Base-by-base conservation (phyloP, 2,113 vertebrate species). In the Salvelinus fontinalis region DNA sequence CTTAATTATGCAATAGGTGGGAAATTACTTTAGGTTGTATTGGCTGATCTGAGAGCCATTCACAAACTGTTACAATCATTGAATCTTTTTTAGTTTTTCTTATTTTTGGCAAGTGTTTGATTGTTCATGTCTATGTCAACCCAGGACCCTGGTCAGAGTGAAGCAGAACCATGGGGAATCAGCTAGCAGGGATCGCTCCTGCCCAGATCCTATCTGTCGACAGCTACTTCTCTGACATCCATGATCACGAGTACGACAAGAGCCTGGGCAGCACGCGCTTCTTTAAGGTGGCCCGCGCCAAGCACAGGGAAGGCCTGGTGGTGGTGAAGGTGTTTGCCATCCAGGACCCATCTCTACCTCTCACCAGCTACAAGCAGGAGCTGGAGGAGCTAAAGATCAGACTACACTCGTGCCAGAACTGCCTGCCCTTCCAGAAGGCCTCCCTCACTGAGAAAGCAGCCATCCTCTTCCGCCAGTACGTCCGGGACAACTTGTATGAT, bases 251-350 rank as follows among this genome's bases (percentile, higher is more conserved):
- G 73, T 99, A 99, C 57, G 97, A 98, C 80, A 98, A 96, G 87
- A 99, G 97, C 76, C 90, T 99, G 83, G 98, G 98, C 67, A 99
- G 97, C 85, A 99, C 97, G 0, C 95, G 97, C 3, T 99, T 99
- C 90, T 99, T 99, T 88, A 99, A 99, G 87, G 97, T 99, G 74
- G 98, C 97, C 8, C 93, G 97, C 9, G 96, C 97, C 12, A 98
- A 97, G 80, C 97, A 99, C 85, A 90, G 96, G 0, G 97, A 99
- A 88, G 98, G 97, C 2, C 89, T 98, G 80, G 96, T 98, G 75
- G 97, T 99, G 20, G 97, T 99, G 77, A 99, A 99, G 79, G 97
- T 99, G 12, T 99, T 99, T n/a, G 97, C 97, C 31, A 98, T 99
- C 84, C 97, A 99, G 90, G 97, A 99, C 76, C 97, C 97, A 0